Evolutionary conservation across 2,113 vertebrate genomes (phyloP), one percentile per base, ranked within the genome.

Genomic region (Machaerirhynchus nigripectus): DNA sequence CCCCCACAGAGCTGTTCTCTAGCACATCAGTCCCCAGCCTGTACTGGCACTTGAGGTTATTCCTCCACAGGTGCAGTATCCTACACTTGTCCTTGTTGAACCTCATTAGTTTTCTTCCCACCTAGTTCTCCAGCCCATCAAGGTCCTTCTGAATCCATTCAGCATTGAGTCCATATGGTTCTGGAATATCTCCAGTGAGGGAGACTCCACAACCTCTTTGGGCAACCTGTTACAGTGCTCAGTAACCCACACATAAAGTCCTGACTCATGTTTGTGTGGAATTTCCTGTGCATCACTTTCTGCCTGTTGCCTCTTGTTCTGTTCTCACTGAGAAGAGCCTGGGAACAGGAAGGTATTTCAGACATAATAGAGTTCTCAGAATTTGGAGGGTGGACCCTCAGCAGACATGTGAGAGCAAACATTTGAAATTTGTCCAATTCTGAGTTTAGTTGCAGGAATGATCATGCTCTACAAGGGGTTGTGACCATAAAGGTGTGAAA

Each of bases 341-440:
- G 23, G 13, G 15, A 59, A 22, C 35, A 68, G 61, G 61, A 60
- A 61, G 40, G 31, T 31, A 6, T 49, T 78, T 87, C n/a, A 30
- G 22, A 49, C 3, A 1, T 9, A 8, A 19, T 0, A 2, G 33
- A 49, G 10, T 28, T 35, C 10, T 57, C 28, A 6, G 35, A 42
- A 10, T 92, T 42, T 23, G 15, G 47, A 59, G 39, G 5, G 15
- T 50, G 35, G 14, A 3, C 46, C 5, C 35, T 42, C 26, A 71
- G 18, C 57, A 55, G 63, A 27, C 16, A 0, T 26, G 37, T 35
- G 35, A 84, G 33, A 37, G 39, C 12, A 42, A 50, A 55, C 6
- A 4, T 33, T n/a, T 76, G n/a, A n/a, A n/a, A n/a, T n/a, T n/a
- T n/a, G n/a, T 40, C 30, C 17, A 12, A 24, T 44, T 79, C 26